phyloP scores from a whole-genome alignment of 2,888 invertebrate genomes.

The Ophion ellenae region DNA sequence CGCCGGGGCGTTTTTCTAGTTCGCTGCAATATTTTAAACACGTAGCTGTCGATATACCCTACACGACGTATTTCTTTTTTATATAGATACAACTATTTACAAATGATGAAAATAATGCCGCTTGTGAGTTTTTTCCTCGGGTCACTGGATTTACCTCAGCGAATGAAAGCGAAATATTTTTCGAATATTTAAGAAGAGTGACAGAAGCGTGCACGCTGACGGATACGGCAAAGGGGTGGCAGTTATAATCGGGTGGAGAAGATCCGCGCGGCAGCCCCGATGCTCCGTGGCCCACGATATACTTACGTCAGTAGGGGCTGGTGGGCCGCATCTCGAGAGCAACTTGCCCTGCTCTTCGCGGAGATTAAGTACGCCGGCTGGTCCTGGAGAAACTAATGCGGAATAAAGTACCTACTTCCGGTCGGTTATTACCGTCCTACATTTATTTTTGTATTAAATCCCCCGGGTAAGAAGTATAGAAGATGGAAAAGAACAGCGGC shows the following conservation, averaged over 20 bases:
- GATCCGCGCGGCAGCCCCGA: slow-evolving; percentile 6
- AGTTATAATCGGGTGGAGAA: slow-evolving; percentile 24
- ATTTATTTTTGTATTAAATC: slow-evolving; percentile 55
- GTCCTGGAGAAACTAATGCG: slow-evolving; percentile 49
- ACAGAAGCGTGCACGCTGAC: neutral
- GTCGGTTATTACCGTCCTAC: slow-evolving; percentile 46
- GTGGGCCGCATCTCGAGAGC: slow-evolving; percentile 13
- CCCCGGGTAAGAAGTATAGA: neutral
- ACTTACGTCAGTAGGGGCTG: slow-evolving; percentile 4
- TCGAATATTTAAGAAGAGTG: neutral
- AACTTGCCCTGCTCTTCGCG: slow-evolving; percentile 14
- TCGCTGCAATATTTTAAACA: no score
- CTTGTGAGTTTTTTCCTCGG: neutral
- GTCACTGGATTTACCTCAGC: slow-evolving; percentile 8
- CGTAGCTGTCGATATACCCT: no score
- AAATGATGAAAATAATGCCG: neutral
- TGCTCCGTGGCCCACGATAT: neutral
- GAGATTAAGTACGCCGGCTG: slow-evolving; percentile 52
- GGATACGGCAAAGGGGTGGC: slow-evolving; percentile 12
- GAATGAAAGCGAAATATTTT: neutral
- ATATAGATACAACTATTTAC: neutral
- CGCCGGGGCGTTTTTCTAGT: no score
- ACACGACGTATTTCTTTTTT: no score
- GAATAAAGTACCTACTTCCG: slow-evolving; percentile 61
- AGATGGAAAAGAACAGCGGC: neutral